Conservation (phyloP, 2,888 invertebrate species). For the Nomada ruficornis region DNA sequence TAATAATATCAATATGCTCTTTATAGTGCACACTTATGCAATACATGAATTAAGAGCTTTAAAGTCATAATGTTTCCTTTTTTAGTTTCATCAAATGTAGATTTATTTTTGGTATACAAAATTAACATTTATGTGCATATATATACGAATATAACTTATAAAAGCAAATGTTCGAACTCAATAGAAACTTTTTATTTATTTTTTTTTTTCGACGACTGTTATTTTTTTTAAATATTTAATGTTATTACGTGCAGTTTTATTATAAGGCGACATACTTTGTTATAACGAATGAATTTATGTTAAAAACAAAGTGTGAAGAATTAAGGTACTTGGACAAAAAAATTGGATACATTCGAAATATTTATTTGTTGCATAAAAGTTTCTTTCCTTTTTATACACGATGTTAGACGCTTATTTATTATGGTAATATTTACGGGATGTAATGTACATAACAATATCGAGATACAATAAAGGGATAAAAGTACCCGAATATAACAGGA, state of each 20-base stretch:
- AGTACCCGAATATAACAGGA: slow-evolving; percentile 50
- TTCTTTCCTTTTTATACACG: slow-evolving; percentile 67
- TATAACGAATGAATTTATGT: slow-evolving; percentile 25
- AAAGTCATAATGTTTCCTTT: slow-evolving; percentile 33
- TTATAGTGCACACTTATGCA: slow-evolving; percentile 54
- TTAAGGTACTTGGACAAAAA: slow-evolving; percentile 29
- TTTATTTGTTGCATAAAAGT: slow-evolving; percentile 68
- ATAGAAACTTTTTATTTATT: slow-evolving; percentile 17
- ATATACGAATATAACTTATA: background rate
- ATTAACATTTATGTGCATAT: slow-evolving; percentile 32
- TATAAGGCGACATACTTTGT: slow-evolving; percentile 42
- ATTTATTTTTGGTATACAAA: slow-evolving; percentile 31
- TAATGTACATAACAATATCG: slow-evolving; percentile 78
- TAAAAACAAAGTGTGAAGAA: background rate
- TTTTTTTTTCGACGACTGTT: slow-evolving; percentile 13
- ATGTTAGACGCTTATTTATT: slow-evolving; percentile 66
- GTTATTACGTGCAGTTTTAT: slow-evolving; percentile 38
- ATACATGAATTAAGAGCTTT: slow-evolving; percentile 45
- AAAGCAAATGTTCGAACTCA: background rate
- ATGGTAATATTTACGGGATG: slow-evolving; percentile 75
- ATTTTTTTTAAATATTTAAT: slow-evolving; percentile 30
- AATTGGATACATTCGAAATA: slow-evolving; percentile 51
- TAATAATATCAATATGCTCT: slow-evolving; percentile 57
- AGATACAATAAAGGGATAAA: slow-evolving; percentile 76
- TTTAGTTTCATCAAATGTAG: slow-evolving; percentile 20